These are phyloP conservation scores for Serripes groenlandicus DNA, from an alignment of 2,888 invertebrate genomes.

Conservation along the genomic window DNA sequence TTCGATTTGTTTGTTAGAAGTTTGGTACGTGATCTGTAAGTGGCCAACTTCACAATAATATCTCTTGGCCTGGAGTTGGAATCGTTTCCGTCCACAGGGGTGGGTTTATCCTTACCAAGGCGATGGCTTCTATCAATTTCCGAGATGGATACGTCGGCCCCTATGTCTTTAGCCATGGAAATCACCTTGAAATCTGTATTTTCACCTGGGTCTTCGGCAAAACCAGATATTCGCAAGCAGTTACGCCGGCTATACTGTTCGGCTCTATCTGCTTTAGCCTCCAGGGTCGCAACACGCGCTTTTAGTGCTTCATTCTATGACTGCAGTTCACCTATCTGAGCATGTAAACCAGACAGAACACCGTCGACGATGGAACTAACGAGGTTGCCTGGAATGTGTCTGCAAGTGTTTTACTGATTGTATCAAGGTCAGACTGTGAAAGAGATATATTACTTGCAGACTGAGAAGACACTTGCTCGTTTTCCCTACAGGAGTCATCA, in stretches of 20 bases:
- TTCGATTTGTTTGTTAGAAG: not conserved
- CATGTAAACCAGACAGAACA: too few species aligned
- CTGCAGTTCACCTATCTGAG: too few species aligned
- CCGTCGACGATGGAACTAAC: too few species aligned
- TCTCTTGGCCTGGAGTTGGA: not conserved
- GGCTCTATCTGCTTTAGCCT: not conserved
- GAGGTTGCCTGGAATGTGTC: too few species aligned
- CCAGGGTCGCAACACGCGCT: not conserved
- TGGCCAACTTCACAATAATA: not conserved
- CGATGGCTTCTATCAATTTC: not conserved
- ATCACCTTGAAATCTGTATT: too few species aligned
- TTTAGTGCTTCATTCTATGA: not conserved
- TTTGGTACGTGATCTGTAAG: not conserved
- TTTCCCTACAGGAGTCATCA: too few species aligned
- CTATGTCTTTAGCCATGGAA: not conserved
- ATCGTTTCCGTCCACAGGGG: too few species aligned
- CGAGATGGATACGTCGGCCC: not conserved
- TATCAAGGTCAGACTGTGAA: too few species aligned
- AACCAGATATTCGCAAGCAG: not conserved
- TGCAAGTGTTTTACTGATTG: too few species aligned
- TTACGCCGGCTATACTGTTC: conserved; percentile 6
- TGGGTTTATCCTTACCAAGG: not conserved
- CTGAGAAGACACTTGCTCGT: too few species aligned
- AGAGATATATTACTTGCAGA: too few species aligned
- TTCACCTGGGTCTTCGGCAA: too few species aligned